Conservation (phyloP, 2,888 invertebrate genomes). For the Eupeodes latifasciatus region DNA sequence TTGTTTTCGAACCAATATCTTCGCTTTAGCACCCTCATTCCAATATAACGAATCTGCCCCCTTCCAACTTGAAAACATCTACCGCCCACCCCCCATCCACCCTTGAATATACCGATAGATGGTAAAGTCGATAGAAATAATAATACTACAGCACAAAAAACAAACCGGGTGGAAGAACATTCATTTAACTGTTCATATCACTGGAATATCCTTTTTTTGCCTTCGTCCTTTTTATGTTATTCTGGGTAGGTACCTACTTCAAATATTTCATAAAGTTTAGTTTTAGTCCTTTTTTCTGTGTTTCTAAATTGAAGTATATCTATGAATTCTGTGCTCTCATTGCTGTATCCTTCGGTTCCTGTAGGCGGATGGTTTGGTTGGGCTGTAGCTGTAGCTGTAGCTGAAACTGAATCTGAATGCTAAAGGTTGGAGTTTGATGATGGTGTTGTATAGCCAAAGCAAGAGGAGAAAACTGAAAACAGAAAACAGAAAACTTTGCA, state of each 20-base stretch:
- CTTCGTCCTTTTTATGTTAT: constrained; percentile 60
- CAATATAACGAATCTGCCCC: neutral
- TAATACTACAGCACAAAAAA: constrained; percentile 65
- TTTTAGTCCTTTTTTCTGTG: constrained; percentile 63
- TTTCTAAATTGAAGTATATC: constrained; percentile 69
- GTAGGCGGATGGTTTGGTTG: neutral
- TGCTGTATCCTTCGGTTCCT: neutral
- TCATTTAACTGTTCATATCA: constrained; percentile 73
- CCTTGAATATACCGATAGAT: neutral
- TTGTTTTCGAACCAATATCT: constrained; percentile 41
- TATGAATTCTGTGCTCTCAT: constrained; percentile 9
- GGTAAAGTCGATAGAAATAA: constrained; percentile 58
- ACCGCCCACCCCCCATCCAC: neutral
- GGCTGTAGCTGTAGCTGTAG: neutral
- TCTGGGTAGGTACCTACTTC: constrained; percentile 59
- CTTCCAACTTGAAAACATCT: neutral
- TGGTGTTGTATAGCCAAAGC: neutral
- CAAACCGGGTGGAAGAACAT: constrained; percentile 72
- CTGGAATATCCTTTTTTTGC: constrained; percentile 59
- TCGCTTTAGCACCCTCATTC: constrained; percentile 27
- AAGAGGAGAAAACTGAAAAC: no score
- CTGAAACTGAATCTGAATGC: no score
- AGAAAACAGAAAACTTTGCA: constrained; percentile 17
- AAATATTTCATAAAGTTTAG: constrained; percentile 74
- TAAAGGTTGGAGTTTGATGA: neutral